Percentiles rank a stretch among this genome's conserved stretches.
phyloP scores from a whole-genome alignment of 2,797 vertebrate species.

The Falco berigora region DNA sequence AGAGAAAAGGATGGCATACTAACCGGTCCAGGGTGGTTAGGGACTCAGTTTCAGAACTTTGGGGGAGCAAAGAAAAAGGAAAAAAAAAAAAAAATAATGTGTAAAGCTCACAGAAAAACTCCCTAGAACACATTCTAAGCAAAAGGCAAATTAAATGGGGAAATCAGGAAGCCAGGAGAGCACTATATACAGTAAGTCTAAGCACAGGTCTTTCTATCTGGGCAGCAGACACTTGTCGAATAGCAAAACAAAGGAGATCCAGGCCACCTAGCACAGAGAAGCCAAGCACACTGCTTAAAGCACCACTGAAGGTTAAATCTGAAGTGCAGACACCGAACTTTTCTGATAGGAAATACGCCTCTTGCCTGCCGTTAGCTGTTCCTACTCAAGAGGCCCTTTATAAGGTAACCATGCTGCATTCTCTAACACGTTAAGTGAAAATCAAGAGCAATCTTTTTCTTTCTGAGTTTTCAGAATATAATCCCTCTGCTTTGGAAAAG shows the following conservation, averaged over 20 bases:
- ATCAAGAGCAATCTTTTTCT: background rate
- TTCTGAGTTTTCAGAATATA: background rate
- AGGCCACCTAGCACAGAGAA: slow-evolving; percentile 52
- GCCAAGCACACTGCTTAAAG: slow-evolving; percentile 55
- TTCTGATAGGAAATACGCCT: background rate
- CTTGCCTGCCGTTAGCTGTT: background rate
- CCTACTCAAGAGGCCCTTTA: background rate
- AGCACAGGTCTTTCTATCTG: background rate
- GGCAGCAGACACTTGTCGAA: background rate
- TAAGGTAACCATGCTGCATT: background rate
- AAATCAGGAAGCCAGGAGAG: background rate
- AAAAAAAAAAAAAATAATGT: slow-evolving; percentile 80
- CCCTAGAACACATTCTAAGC: slow-evolving; percentile 71
- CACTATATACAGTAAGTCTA: background rate
- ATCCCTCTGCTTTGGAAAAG: background rate
- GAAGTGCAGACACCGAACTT: background rate
- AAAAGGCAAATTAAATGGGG: slow-evolving; percentile 67
- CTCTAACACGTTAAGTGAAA: background rate
- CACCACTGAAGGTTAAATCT: background rate
- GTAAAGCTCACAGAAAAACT: slow-evolving; percentile 91
- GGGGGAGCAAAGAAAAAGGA: slow-evolving; percentile 88
- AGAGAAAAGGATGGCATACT: slow-evolving; percentile 92
- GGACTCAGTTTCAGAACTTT: slow-evolving; percentile 99
- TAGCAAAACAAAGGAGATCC: slow-evolving; percentile 27
- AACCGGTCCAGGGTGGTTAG: slow-evolving; percentile 99